phyloP scores from a whole-genome alignment of 35 echinoderm and acorn worm genomes.

The Holothuria glaberrima region DNA sequence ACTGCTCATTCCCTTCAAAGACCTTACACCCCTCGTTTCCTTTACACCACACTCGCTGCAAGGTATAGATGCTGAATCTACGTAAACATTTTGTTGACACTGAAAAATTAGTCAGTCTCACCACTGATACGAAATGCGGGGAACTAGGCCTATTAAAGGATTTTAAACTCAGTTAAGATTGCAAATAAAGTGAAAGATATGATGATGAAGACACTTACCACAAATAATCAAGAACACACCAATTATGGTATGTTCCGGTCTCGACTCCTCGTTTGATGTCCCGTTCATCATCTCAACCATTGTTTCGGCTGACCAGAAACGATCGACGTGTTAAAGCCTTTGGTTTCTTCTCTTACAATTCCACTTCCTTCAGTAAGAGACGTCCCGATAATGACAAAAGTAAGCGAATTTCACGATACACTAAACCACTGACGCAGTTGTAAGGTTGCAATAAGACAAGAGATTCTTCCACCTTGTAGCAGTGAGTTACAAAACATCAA shows the following conservation, averaged over 20 bases:
- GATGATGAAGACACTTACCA: background rate
- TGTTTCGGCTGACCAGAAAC: background rate
- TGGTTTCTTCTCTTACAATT: background rate
- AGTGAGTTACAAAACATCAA: background rate
- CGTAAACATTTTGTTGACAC: too few relatives aligned
- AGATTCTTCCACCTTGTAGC: background rate
- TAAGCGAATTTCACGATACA: background rate
- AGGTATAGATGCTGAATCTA: too few relatives aligned
- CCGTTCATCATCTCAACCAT: background rate
- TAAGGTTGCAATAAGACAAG: background rate
- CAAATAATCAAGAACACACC: conserved; percentile 9
- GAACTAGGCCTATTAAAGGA: too few relatives aligned
- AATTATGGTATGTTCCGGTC: conserved; percentile 3
- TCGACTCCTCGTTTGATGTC: background rate
- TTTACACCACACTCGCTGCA: too few relatives aligned
- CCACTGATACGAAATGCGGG: too few relatives aligned
- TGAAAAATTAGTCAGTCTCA: too few relatives aligned
- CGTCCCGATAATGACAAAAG: background rate
- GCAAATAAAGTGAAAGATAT: too few relatives aligned
- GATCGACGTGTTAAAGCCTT: background rate
- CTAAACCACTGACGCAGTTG: background rate
- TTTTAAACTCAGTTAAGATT: too few relatives aligned
- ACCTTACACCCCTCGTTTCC: too few relatives aligned
- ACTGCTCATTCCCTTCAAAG: too few relatives aligned
- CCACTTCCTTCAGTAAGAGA: background rate